Evolutionary conservation across 2,888 invertebrate genomes (phyloP).

Genomic region (Oscheius myriophilus): DNA sequence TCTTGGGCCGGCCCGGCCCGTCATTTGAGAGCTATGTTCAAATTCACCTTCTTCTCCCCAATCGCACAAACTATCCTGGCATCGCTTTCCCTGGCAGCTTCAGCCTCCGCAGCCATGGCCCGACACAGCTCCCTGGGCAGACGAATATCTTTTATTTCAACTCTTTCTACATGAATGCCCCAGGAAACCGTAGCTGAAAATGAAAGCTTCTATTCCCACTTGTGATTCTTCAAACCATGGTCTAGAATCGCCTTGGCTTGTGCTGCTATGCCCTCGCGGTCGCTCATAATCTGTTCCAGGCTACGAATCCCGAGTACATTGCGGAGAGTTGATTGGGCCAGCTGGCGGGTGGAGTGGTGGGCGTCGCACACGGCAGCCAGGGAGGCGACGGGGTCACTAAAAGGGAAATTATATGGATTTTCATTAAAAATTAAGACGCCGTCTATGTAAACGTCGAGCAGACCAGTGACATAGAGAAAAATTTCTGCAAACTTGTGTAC

Average conservation of each 20-base stretch:
- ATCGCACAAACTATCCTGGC: constrained; percentile 61
- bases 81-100: constrained; percentile 62
- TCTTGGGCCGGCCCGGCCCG: too few species aligned
- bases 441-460: constrained; percentile 5
- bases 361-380: constrained; percentile 69
- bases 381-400: constrained; percentile 63
- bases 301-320: constrained; percentile 69
- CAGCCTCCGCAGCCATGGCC: constrained; percentile 64
- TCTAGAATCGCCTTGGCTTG: constrained; percentile 68
- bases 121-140: constrained; percentile 60
- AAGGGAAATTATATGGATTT: neutral
- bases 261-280: constrained; percentile 69
- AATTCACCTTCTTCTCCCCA: constrained; percentile 42
- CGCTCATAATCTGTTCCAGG: constrained; percentile 69
- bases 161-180: constrained; percentile 67
- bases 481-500: too few species aligned
- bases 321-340: constrained; percentile 68
- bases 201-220: neutral
- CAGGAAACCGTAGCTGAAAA: constrained; percentile 56
- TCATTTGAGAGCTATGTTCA: neutral
- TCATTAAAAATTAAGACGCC: neutral
- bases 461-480: constrained; percentile 3
- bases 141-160: constrained; percentile 67
- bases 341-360: constrained; percentile 68
- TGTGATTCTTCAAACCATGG: constrained; percentile 49